phyloP scores from a whole-genome alignment of 2,888 invertebrate species.

The Tolmerus cingulatus region DNA sequence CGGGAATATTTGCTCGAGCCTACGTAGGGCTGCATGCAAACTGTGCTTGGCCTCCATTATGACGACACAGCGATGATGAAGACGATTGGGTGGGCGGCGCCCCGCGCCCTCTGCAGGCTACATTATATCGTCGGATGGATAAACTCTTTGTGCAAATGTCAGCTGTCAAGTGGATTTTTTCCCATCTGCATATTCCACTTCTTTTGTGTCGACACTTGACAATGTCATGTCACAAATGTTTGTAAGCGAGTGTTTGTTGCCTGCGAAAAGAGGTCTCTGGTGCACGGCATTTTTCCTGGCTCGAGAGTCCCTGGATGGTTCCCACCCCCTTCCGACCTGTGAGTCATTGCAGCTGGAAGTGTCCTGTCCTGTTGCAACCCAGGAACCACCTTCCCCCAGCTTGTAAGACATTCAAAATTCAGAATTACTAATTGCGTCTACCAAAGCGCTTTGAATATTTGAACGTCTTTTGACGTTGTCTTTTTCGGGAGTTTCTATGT shows the following conservation, averaged over 20 bases:
- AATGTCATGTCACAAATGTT: conserved; percentile 18
- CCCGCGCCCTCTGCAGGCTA: neutral
- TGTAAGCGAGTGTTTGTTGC: neutral
- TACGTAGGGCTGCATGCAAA: neutral
- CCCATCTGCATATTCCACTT: conserved; percentile 23
- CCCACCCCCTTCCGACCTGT: neutral
- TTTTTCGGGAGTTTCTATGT: neutral
- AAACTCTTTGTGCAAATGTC: conserved; percentile 18
- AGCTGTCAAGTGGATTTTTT: conserved; percentile 36
- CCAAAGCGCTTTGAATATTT: neutral
- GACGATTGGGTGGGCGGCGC: neutral
- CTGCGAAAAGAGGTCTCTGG: neutral
- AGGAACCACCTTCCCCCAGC: neutral
- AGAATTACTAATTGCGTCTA: conserved; percentile 7
- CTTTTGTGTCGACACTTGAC: conserved; percentile 36
- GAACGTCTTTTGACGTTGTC: neutral
- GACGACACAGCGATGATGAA: neutral
- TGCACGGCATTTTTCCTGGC: neutral
- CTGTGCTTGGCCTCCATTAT: neutral
- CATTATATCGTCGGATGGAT: neutral
- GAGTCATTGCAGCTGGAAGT: neutral
- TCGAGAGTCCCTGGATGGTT: neutral
- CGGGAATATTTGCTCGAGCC: neutral
- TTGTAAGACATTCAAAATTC: neutral
- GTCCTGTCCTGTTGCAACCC: neutral